Base-by-base conservation (phyloP, 2,113 vertebrate genomes). In the Pagrus major region DNA sequence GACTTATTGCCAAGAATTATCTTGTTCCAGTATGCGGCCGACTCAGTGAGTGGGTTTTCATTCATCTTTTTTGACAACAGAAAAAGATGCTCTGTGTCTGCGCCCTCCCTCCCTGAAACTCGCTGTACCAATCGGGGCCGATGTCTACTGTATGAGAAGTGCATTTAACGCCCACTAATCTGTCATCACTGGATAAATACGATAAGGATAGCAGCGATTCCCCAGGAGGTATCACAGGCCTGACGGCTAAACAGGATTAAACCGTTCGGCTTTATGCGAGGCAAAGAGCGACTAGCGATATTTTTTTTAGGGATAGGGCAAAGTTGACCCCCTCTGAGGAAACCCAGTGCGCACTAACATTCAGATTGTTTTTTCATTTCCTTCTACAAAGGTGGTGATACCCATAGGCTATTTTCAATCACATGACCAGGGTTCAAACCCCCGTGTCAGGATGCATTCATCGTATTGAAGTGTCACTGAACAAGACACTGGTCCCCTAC, bases 151-250 rank as follows among this genome's bases (percentile, higher is more conserved):
- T 84, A 87, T 87, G 86, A 73, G 84, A 85, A 90, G 80, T 89
- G 83, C 79, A 85, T 91, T 91, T 90, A 88, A 89, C 88, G 51
- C 84, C 84, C 87, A 76, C 86, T 92, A 91, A 94, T 92, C 89
- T 92, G 88, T 86, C 84, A 91, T 92, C 89, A 71, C 92, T 89
- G 91, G 85, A 92, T 93, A 92, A 91, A 92, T 92, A 92, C 39
- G 92, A 91, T 89, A 92, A 92, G 86, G 86, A 86, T 59, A 76
- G 86, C 71, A 64, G 74, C 39, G 49, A 85, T 88, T 89, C 86
- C 81, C 79, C 69, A 71, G 89, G 85, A 90, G 81, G 84, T 88
- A 89, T 88, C 83, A 80, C 81, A 54, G 78, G 73, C 76, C 85
- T 78, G 82, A 81, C 67, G n/a, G 73, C 81, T 86, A 89, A 92